Conservation (phyloP, 1,140 invertebrate genomes). For the Papilio glaucus region DNA sequence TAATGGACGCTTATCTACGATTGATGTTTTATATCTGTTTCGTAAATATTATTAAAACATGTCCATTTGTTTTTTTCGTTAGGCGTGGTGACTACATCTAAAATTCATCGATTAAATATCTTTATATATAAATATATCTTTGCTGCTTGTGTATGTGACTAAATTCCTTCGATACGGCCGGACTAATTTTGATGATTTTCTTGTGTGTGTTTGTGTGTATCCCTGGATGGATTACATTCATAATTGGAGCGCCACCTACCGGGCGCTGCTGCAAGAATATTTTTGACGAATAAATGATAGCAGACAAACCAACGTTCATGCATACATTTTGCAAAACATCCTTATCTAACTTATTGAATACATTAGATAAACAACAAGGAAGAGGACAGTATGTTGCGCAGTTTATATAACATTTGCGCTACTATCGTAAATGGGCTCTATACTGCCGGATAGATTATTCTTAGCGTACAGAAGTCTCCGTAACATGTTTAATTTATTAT, state of each 20-base stretch:
- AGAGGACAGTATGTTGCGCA: slow-evolving; percentile 15
- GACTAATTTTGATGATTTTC: too few species aligned
- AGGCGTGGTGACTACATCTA: not conserved
- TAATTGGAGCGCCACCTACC: too few species aligned
- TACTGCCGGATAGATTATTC: slow-evolving; percentile 8
- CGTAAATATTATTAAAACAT: not conserved
- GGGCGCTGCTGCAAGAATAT: too few species aligned
- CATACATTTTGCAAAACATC: not conserved
- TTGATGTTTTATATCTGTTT: not conserved
- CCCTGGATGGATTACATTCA: too few species aligned
- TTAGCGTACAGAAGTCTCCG: not conserved
- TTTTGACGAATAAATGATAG: too few species aligned
- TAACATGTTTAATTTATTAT: not conserved
- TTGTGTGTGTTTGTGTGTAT: too few species aligned
- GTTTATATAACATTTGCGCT: slow-evolving; percentile 17
- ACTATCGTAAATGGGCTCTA: slow-evolving; percentile 1
- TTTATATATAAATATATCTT: too few species aligned
- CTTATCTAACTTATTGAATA: slow-evolving; percentile 23
- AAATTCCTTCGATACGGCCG: too few species aligned
- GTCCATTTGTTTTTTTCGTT: not conserved
- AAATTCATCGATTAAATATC: too few species aligned
- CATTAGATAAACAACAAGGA: slow-evolving; percentile 17
- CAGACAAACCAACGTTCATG: too few species aligned
- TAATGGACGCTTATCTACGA: not conserved
- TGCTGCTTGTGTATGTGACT: too few species aligned